Base-by-base conservation (phyloP, 2,888 invertebrate genomes). In the Plebejus melissa region DNA sequence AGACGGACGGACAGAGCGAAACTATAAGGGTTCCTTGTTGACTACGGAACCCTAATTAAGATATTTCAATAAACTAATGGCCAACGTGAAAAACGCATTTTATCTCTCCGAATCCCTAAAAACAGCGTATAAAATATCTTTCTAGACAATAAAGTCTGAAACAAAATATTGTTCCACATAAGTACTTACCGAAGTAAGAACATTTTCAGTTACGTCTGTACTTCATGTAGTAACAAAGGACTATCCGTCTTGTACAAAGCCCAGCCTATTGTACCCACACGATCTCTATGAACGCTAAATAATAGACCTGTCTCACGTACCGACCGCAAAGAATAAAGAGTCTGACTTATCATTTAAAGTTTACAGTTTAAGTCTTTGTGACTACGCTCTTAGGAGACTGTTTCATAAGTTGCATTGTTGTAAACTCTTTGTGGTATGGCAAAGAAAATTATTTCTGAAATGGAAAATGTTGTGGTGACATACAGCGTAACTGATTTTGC, bases 261-360 rank as follows among this genome's bases (percentile, higher is more conserved):
- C 65, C 32, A 65, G 32, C 13, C 32, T 36, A 65, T 65, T 65
- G 65, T 65, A 65, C 65, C 32, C 32, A 16, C 11, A 32, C 65
- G 13, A 36, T 65, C 65, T 65, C 32, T 65, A 22, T 65, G 65
- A 32, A 65, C 32, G 11, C 65, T 32, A 65, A 65, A 65, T 65
- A 65, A 65, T 65, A 65, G 65, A 65, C 65, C 65, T 65, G 65
- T 65, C 65, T 36, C 32, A 65, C 65, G 65, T 65, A 65, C 65
- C 32, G 5, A 36, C 65, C 65, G 65, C 65, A 65, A 65, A 65
- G 65, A 65, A 65, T 65, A 65, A 60, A 60, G 28, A 65, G 65
- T 65, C 65, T 65, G 65, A 65, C 65, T 65, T 65, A 65, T 65
- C 65, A 65, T 65, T 65, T 65, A 32, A 65, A 65, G 65, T 65